Evolutionary conservation across 2,797 vertebrate genomes (phyloP).

Genomic region (Xenops minutus): DNA sequence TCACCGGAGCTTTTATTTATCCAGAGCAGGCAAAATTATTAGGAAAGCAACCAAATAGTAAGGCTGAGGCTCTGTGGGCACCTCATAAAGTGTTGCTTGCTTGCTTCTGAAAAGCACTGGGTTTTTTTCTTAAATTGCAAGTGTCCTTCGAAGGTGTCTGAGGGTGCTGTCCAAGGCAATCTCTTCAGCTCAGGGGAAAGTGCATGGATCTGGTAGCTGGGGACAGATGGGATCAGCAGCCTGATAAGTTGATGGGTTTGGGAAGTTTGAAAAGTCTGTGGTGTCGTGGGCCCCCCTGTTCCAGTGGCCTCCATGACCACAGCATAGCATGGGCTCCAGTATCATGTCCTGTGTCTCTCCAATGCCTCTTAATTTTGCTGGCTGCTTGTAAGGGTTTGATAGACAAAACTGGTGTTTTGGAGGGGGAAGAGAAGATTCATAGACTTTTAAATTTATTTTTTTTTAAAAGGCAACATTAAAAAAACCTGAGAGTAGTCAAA

Average conservation of each 20-base stretch:
- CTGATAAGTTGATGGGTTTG: not conserved
- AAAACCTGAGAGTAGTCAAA: not conserved
- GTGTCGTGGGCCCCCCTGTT: not conserved
- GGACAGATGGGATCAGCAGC: not conserved
- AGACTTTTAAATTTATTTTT: not conserved
- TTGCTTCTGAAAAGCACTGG: not conserved
- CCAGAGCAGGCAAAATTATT: not conserved
- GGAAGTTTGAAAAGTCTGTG: not conserved
- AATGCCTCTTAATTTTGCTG: not conserved
- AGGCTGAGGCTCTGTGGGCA: not conserved
- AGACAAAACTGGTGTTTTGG: not conserved
- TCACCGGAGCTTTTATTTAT: not conserved
- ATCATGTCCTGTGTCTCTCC: not conserved
- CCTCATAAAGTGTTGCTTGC: accelerated
- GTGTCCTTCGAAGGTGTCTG: not conserved
- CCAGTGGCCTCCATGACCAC: not conserved
- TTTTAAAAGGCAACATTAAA: not conserved
- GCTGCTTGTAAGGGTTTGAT: not conserved
- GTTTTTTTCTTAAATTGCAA: not conserved
- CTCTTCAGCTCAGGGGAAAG: not conserved
- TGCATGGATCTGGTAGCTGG: not conserved
- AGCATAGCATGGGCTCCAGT: not conserved
- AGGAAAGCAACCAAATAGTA: not conserved
- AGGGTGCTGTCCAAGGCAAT: not conserved
- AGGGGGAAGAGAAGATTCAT: not conserved